phyloP scores from a whole-genome alignment of 2,888 invertebrate species.

The Schrankia costaestrigalis region DNA sequence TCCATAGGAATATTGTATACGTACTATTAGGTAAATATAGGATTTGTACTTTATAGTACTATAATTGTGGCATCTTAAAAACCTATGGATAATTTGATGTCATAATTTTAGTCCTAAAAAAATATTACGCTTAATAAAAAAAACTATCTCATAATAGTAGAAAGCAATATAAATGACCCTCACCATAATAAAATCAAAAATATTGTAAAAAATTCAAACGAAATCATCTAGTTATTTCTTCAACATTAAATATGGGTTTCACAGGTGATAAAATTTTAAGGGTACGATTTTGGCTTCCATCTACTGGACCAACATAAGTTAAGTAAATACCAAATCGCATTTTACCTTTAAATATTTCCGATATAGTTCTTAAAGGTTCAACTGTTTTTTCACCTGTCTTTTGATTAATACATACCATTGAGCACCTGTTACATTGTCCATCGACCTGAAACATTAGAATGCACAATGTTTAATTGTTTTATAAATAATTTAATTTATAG shows the following conservation, averaged over 20 bases:
- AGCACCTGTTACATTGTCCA: conserved; percentile 93
- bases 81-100: too few relatives aligned
- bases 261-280: conserved; percentile 45
- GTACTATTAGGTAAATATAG: too few relatives aligned
- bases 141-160: not conserved
- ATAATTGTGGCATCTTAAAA: too few relatives aligned
- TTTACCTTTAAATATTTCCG: conserved; percentile 87
- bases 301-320: conserved; percentile 59
- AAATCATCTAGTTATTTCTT: conserved; percentile 58
- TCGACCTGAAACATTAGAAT: conserved; percentile 78
- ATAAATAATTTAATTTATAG: not conserved
- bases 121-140: too few relatives aligned
- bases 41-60: too few relatives aligned
- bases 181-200: too few relatives aligned
- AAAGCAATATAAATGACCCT: too few relatives aligned
- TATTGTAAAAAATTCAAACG: too few relatives aligned
- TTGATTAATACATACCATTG: conserved; percentile 98
- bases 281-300: conserved; percentile 44
- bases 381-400: conserved; percentile 88
- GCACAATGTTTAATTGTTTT: not conserved
- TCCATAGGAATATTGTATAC: too few relatives aligned
- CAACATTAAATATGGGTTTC: conserved; percentile 47
- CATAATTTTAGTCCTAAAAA: too few relatives aligned
- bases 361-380: conserved; percentile 88
- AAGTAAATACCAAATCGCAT: conserved; percentile 91